A percentile compares a stretch with the other conserved stretches of the same genome.
Evolutionary conservation across 2,888 invertebrate genomes (phyloP).

Genomic region (Scaptomyza tumidula): DNA sequence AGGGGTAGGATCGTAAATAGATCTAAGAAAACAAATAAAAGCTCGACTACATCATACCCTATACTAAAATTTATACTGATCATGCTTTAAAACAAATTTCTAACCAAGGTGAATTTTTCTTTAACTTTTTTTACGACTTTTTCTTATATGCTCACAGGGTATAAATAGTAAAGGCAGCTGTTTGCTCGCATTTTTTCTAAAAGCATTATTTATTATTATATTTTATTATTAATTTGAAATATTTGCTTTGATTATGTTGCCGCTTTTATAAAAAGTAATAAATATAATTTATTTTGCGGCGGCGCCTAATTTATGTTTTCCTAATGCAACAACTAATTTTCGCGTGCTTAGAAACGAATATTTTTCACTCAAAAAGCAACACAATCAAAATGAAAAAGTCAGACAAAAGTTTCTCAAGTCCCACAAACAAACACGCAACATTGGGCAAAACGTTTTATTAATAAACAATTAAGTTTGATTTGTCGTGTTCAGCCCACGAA

Average conservation of each 20-base stretch:
- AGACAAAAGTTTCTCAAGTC: slow-evolving; percentile 3
- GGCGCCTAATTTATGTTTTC: slow-evolving; percentile 72
- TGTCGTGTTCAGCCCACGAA: slow-evolving; percentile 58
- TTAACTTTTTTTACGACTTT: too few relatives aligned
- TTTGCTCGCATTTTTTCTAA: slow-evolving; percentile 6
- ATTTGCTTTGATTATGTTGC: slow-evolving; percentile 47
- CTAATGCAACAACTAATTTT: slow-evolving; percentile 74
- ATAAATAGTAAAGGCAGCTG: slow-evolving; percentile 46
- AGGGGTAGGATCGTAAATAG: too few relatives aligned
- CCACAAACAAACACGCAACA: slow-evolving; percentile 47
- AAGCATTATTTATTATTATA: background rate
- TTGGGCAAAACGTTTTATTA: slow-evolving; percentile 79
- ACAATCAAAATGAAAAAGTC: slow-evolving; percentile 2
- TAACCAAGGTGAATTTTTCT: too few relatives aligned
- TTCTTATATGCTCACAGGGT: background rate
- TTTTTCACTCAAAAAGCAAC: slow-evolving; percentile 5
- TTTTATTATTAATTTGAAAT: slow-evolving; percentile 12
- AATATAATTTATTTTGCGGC: slow-evolving; percentile 68
- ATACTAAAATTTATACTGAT: too few relatives aligned
- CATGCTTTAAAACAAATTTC: too few relatives aligned
- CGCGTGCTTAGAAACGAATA: slow-evolving; percentile 43
- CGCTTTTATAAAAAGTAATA: slow-evolving; percentile 71
- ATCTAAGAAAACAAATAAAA: slow-evolving; percentile 3
- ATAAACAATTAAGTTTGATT: slow-evolving; percentile 81
- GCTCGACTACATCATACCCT: background rate